A percentile compares a stretch with the other conserved stretches of the same genome.
phyloP scores from a whole-genome alignment of 2,888 invertebrate species.

The Lordiphosa fenestrarum region DNA sequence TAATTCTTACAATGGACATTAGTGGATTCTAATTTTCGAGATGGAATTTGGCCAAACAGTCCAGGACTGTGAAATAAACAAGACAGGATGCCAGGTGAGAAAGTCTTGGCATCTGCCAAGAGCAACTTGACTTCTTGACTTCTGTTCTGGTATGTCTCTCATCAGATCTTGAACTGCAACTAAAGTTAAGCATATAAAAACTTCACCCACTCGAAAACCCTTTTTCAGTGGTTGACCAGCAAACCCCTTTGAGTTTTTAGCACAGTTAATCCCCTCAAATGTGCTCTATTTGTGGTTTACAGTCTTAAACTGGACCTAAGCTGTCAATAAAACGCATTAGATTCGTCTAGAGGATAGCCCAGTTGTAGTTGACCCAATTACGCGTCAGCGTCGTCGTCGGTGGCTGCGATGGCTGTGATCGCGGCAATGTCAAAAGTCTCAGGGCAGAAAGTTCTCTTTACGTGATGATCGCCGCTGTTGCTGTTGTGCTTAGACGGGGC shows the following conservation, averaged over 20 bases:
- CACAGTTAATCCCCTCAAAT: conserved; percentile 21
- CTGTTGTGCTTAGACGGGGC: conserved; percentile 39
- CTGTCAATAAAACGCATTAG: conserved; percentile 35
- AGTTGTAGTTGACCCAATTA: conserved; percentile 36
- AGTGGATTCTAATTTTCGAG: too few relatives aligned
- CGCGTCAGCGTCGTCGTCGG: conserved; percentile 18
- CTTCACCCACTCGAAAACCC: too few relatives aligned
- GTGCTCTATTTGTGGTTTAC: conserved; percentile 7
- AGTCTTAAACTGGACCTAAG: neutral
- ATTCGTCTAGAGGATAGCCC: conserved; percentile 31
- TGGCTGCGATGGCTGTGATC: conserved; percentile 2
- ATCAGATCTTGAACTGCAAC: too few relatives aligned
- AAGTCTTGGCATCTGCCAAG: too few relatives aligned
- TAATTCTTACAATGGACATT: too few relatives aligned
- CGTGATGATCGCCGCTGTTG: conserved; percentile 23
- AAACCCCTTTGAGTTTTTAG: conserved; percentile 11
- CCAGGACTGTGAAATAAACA: too few relatives aligned
- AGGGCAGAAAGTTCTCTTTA: conserved; percentile 23
- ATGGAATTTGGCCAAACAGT: too few relatives aligned
- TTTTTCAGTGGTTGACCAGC: too few relatives aligned
- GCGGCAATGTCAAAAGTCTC: conserved; percentile 4
- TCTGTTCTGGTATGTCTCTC: too few relatives aligned
- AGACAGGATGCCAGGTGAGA: too few relatives aligned
- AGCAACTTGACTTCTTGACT: too few relatives aligned
- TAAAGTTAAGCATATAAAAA: too few relatives aligned